phyloP scores from a whole-genome alignment of 2,113 vertebrate genomes.

The Eptesicus fuscus region DNA sequence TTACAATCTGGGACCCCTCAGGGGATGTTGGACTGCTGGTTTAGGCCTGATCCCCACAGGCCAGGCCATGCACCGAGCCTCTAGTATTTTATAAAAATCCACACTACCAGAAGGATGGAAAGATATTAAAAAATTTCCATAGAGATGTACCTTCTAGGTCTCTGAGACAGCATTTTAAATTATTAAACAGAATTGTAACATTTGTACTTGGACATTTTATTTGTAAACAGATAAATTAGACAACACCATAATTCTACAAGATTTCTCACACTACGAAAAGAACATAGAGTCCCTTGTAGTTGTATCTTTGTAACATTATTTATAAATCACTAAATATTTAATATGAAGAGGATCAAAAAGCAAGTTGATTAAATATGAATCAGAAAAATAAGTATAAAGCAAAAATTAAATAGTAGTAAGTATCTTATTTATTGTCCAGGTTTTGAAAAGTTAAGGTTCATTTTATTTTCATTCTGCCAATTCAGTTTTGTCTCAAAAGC shows the following conservation, averaged over 20 bases:
- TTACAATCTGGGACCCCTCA: no score
- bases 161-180: conserved; percentile 42
- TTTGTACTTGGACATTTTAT: conserved; percentile 47
- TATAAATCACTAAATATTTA: conserved; percentile 43
- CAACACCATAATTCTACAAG: neutral
- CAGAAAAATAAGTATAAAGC: conserved; percentile 15
- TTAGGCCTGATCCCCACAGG: no score
- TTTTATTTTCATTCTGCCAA: neutral
- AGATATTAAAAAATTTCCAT: neutral
- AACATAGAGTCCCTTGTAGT: neutral
- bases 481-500: neutral
- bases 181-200: conserved; percentile 44
- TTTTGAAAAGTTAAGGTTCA: conserved; percentile 14
- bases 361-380: conserved; percentile 43
- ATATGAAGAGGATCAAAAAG: neutral
- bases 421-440: neutral
- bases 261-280: conserved; percentile 23
- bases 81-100: neutral
- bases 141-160: neutral
- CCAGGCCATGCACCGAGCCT: no score
- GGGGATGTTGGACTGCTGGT: no score
- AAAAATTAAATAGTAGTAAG: neutral
- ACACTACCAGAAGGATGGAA: neutral
- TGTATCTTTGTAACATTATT: conserved; percentile 15
- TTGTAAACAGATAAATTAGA: conserved; percentile 51